Conservation (phyloP, 2,797 vertebrate species). For the Acanthis flammea region DNA sequence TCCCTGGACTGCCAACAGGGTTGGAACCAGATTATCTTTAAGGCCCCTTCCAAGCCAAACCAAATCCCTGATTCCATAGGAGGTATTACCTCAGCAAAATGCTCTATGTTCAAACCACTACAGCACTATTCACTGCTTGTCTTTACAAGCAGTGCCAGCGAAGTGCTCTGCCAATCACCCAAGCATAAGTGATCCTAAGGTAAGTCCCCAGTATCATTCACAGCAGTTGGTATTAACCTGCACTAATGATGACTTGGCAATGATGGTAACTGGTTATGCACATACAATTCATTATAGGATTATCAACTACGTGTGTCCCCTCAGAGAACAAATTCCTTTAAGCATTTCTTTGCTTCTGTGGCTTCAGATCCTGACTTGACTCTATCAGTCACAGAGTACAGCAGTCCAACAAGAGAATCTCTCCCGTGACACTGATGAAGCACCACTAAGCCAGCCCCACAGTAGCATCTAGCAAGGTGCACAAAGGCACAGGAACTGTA, state of each 20-base stretch:
- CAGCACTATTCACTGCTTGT: fast-evolving
- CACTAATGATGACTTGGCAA: neutral
- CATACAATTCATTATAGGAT: neutral
- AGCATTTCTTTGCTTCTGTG: neutral
- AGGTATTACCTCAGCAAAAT: neutral
- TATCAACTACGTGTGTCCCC: fast-evolving
- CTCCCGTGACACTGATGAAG: neutral
- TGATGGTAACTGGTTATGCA: neutral
- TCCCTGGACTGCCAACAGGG: neutral
- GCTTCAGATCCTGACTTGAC: neutral
- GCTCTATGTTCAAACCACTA: neutral
- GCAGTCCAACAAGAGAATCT: neutral
- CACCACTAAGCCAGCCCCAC: neutral
- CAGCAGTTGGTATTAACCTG: neutral
- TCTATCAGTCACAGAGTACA: neutral
- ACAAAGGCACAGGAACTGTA: neutral
- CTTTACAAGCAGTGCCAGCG: neutral
- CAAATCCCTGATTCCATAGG: neutral
- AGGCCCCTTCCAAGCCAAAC: neutral
- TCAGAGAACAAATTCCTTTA: neutral
- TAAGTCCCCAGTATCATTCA: neutral
- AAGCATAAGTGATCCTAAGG: neutral
- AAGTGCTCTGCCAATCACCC: neutral
- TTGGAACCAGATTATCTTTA: neutral
- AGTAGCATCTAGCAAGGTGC: neutral